Conservation (phyloP, 2,888 invertebrate species). For the Buathra laborator region DNA sequence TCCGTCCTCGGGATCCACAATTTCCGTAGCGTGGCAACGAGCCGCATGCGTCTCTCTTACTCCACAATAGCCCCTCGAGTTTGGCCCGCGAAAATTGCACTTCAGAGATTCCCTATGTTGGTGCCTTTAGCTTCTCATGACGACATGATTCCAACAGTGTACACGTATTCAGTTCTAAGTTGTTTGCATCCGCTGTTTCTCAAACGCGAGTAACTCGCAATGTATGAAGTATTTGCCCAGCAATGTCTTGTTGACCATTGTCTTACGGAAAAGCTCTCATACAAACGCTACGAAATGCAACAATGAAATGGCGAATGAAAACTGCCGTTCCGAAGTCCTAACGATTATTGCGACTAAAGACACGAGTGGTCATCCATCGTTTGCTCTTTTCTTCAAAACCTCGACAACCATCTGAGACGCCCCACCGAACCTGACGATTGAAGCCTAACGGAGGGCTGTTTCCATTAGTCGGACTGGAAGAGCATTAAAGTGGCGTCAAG, state of each 20-base stretch:
- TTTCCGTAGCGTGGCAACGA: slow-evolving; percentile 56
- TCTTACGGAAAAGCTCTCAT: too few relatives aligned
- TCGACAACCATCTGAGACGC: too few relatives aligned
- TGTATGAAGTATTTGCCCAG: too few relatives aligned
- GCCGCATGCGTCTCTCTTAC: slow-evolving; percentile 25
- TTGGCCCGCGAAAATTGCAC: slow-evolving; percentile 51
- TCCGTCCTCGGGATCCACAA: slow-evolving; percentile 41
- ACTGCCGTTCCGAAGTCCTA: too few relatives aligned
- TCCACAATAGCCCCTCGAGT: slow-evolving; percentile 13
- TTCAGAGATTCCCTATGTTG: slow-evolving; percentile 39
- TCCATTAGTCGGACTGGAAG: slow-evolving; percentile 32
- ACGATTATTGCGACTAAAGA: too few relatives aligned
- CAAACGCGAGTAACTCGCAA: too few relatives aligned
- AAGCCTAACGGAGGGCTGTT: slow-evolving; percentile 17
- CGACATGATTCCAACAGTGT: slow-evolving; percentile 9
- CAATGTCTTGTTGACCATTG: too few relatives aligned
- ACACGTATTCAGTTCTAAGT: slow-evolving; percentile 19
- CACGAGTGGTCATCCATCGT: too few relatives aligned
- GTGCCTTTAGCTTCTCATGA: slow-evolving; percentile 13
- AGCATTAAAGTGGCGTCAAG: slow-evolving; percentile 12
- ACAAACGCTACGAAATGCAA: too few relatives aligned
- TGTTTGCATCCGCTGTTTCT: neutral
- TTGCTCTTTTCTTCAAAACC: too few relatives aligned
- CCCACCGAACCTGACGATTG: neutral
- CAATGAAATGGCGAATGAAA: too few relatives aligned